phyloP scores from a whole-genome alignment of 1,140 invertebrate genomes.

The Pomacea maculata region DNA sequence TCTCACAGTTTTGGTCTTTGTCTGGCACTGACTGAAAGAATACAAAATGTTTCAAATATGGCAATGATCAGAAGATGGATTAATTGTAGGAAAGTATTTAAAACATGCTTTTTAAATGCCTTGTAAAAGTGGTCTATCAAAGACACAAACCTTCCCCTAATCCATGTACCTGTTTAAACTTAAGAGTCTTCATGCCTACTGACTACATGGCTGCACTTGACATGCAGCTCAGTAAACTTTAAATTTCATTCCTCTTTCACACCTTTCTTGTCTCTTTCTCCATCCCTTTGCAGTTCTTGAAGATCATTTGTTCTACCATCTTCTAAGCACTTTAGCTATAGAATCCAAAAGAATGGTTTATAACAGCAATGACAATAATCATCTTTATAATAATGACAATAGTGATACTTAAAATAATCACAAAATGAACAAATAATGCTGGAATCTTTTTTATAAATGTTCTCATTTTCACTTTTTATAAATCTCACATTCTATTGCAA shows the following conservation, averaged over 20 bases:
- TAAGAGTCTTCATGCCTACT: neutral
- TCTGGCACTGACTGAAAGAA: constrained; percentile 12
- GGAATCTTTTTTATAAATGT: neutral
- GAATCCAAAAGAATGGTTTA: neutral
- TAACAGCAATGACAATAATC: neutral
- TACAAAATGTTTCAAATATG: neutral
- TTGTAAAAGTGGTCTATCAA: neutral
- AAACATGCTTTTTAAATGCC: neutral
- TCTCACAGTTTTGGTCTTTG: constrained; percentile 32
- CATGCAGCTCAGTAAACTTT: too few species aligned
- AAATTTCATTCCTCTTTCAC: too few species aligned
- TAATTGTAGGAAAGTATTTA: too few species aligned
- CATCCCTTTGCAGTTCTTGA: too few species aligned
- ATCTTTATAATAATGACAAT: neutral
- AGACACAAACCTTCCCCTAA: neutral
- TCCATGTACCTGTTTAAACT: neutral
- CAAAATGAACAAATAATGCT: neutral
- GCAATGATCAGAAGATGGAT: neutral
- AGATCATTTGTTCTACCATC: too few species aligned
- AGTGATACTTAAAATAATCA: neutral
- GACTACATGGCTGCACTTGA: too few species aligned
- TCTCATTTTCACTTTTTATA: neutral
- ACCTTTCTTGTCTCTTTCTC: too few species aligned
- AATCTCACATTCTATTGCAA: neutral
- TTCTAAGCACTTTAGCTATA: neutral